Percentiles rank a stretch among this genome's conserved stretches.
Conservation (phyloP, 2,888 invertebrate species). For the Harpalus rufipes region DNA sequence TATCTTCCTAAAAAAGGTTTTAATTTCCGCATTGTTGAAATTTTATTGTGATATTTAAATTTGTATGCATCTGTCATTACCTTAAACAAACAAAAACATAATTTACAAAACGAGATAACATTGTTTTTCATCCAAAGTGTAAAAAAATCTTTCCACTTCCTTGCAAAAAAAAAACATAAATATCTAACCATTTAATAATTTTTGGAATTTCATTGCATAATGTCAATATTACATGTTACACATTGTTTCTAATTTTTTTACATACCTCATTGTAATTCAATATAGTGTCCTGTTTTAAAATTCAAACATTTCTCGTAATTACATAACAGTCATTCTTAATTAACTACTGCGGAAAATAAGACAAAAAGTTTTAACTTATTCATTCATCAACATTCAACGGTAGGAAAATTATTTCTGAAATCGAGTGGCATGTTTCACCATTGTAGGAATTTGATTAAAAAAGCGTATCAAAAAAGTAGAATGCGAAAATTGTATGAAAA, state of each 20-base stretch:
- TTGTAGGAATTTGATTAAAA: background rate
- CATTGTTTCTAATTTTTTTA: slow-evolving; percentile 37
- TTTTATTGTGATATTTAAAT: slow-evolving; percentile 21
- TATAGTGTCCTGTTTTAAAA: slow-evolving; percentile 36
- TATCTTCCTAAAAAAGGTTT: background rate
- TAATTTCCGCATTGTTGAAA: slow-evolving; percentile 18
- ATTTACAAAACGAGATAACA: slow-evolving; percentile 31
- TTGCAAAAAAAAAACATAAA: slow-evolving; percentile 7
- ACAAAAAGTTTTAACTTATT: slow-evolving; percentile 39
- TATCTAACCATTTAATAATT: background rate
- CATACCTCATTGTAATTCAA: slow-evolving; percentile 28
- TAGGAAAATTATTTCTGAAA: background rate
- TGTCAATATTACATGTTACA: slow-evolving; percentile 15
- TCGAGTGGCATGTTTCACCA: background rate
- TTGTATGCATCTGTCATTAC: slow-evolving; percentile 5
- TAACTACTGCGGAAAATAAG: slow-evolving; percentile 21
- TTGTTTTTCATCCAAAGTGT: background rate
- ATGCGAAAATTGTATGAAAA: background rate
- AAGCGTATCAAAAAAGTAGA: background rate
- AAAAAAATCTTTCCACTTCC: slow-evolving; percentile 17
- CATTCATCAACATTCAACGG: background rate
- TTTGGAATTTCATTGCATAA: slow-evolving; percentile 36
- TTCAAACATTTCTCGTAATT: slow-evolving; percentile 37
- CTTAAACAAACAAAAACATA: slow-evolving; percentile 3
- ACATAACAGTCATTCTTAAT: slow-evolving; percentile 40